Base-by-base conservation (phyloP, 2,797 vertebrate genomes). In the Notolepis coatsorum region DNA sequence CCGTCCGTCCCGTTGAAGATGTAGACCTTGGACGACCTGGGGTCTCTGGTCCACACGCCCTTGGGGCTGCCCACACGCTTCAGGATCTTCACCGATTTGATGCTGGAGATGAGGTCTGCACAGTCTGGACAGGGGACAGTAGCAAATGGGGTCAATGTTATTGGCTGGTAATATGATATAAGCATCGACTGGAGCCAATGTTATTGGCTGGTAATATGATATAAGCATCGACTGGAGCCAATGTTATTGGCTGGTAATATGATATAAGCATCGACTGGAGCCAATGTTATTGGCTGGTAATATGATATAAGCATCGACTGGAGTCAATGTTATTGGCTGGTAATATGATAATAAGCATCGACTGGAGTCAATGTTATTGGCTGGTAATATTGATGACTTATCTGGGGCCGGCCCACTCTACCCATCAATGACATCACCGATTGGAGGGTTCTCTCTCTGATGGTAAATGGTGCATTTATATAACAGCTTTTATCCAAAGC, bases 61-160 rank as follows among this genome's bases (percentile, higher is more conserved):
- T 94, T 92, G 1, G 93, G 20, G 47, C 93, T 87, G 54, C 96
- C 97, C 0, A 94, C 91, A 27, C 94, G 91, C 86, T 97, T 98
- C 69, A 99, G 85, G 77, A 99, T 97, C 91, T 99, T 99, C 93
- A 98, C 96, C 38, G 96, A 95, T 73, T 91, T 93, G 84, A 99
- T 91, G 13, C 89, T 92, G 27, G 95, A 94, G 23, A 99, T 89
- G 18, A 97, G 95, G 75, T 99, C 95, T 1, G 91, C 89, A 65
- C 98, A 99, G 56, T 98, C 98, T 91, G 66, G 47, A 58, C 39
- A 64, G 8, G 49, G 0, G 9, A 57, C 8, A 61, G 10, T n/a
- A 6, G 6, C 8, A 24, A 54, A 33, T 7, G 12, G 30, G 45
- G 45, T 15, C 47, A 1, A 53, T 17, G 2, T 48, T 47, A 46